phyloP scores from a whole-genome alignment of 2,797 vertebrate genomes.

The Hippoglossus hippoglossus region DNA sequence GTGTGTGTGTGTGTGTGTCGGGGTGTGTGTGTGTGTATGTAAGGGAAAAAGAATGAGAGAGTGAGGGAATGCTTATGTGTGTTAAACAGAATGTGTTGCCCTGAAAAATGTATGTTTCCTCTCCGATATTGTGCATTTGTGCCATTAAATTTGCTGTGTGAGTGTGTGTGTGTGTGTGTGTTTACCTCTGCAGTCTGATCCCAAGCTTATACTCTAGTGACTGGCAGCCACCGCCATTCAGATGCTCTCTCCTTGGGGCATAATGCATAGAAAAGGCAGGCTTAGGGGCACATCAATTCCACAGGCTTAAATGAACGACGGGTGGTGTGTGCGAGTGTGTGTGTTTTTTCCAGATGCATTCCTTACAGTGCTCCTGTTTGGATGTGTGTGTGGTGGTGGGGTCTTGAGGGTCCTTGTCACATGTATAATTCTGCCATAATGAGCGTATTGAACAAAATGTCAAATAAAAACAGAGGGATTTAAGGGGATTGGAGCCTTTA shows the following conservation, averaged over 20 bases:
- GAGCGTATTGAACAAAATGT: slow-evolving; percentile 76
- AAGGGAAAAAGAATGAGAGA: not conserved
- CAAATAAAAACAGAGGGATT: slow-evolving; percentile 68
- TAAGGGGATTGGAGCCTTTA: slow-evolving; percentile 69
- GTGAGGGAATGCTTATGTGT: not conserved
- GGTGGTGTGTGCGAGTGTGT: slow-evolving; percentile 18
- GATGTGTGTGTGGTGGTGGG: slow-evolving; percentile 5
- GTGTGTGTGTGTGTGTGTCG: slow-evolving; percentile 28
- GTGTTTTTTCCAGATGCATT: slow-evolving; percentile 44
- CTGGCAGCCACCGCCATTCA: slow-evolving; percentile 72
- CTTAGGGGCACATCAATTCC: slow-evolving; percentile 80
- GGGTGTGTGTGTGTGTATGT: not conserved
- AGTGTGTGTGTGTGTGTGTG: slow-evolving; percentile 26
- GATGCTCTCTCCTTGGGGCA: slow-evolving; percentile 67
- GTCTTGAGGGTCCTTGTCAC: slow-evolving; percentile 40
- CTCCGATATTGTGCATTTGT: slow-evolving; percentile 53
- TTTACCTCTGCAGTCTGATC: slow-evolving; percentile 73
- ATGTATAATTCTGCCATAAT: slow-evolving; percentile 73
- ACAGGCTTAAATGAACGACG: slow-evolving; percentile 68
- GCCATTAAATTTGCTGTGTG: slow-evolving; percentile 34
- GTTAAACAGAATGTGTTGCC: slow-evolving; percentile 19
- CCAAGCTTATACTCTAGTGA: slow-evolving; percentile 68
- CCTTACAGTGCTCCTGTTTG: slow-evolving; percentile 31
- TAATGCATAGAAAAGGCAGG: slow-evolving; percentile 73
- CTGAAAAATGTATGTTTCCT: slow-evolving; percentile 38